phyloP scores from a whole-genome alignment of 2,888 invertebrate species.

The Mesopsocus fuscifrons region DNA sequence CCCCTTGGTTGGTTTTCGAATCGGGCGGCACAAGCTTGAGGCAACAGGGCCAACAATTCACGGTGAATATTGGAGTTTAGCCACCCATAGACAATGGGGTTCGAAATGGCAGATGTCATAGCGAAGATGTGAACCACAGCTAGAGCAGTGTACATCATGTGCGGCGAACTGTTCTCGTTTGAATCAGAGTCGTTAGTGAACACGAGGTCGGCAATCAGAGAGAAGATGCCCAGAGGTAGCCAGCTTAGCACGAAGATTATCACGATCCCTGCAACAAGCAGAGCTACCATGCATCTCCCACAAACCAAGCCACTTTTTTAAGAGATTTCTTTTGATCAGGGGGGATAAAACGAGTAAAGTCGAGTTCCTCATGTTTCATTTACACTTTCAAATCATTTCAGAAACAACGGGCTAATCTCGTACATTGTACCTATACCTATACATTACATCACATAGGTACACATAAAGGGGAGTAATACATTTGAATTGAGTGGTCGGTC shows the following conservation, averaged over 20 bases:
- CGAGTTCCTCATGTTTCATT: too few species aligned
- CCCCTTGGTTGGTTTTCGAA: background rate
- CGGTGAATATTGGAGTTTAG: conserved; percentile 36
- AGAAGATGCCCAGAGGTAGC: conserved; percentile 35
- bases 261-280: conserved; percentile 19
- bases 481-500: too few species aligned
- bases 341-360: too few species aligned
- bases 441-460: too few species aligned
- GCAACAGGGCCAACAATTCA: conserved; percentile 24
- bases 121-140: conserved; percentile 35
- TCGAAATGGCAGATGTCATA: conserved; percentile 34
- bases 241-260: conserved; percentile 34
- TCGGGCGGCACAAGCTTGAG: conserved; percentile 13
- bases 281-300: too few species aligned
- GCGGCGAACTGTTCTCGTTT: conserved; percentile 15
- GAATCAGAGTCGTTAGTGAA: conserved; percentile 14
- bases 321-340: too few species aligned
- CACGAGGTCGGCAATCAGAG: conserved; percentile 25
- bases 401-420: too few species aligned
- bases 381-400: too few species aligned
- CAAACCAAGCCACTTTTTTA: too few species aligned
- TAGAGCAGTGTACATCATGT: conserved; percentile 24
- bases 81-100: conserved; percentile 38
- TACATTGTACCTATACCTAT: too few species aligned
- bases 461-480: too few species aligned